Percentiles rank a stretch among this genome's conserved stretches.
These are phyloP conservation scores for Pocota personata DNA, from an alignment of 2,888 invertebrate species.

Conservation along the genomic window DNA sequence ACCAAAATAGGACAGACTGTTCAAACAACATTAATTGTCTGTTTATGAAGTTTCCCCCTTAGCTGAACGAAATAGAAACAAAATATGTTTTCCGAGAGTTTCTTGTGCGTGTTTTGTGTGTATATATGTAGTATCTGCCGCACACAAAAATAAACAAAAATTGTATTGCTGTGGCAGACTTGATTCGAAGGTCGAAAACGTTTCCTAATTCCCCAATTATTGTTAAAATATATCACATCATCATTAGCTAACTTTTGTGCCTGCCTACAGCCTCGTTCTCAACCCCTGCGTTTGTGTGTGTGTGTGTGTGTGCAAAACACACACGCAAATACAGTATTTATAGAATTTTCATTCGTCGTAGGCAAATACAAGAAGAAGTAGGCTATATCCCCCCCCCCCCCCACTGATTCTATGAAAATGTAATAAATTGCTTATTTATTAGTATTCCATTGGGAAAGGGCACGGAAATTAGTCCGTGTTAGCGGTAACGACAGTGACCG, in stretches of 20 bases:
- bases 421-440: slow-evolving; percentile 45
- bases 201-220: slow-evolving; percentile 45
- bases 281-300: neutral
- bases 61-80: neutral
- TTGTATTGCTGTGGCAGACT: neutral
- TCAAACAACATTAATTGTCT: neutral
- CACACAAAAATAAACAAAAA: slow-evolving; percentile 11
- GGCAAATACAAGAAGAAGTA: neutral
- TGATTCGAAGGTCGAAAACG: slow-evolving; percentile 21
- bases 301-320: neutral
- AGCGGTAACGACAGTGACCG: slow-evolving; percentile 40
- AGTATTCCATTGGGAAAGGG: slow-evolving; percentile 50
- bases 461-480: slow-evolving; percentile 32
- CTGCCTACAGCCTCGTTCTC: slow-evolving; percentile 25
- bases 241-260: slow-evolving; percentile 7
- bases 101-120: neutral
- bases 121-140: neutral
- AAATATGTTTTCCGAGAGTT: neutral
- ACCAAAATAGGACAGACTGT: neutral
- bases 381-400: neutral
- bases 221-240: slow-evolving; percentile 20
- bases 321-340: slow-evolving; percentile 18
- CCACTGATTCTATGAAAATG: neutral
- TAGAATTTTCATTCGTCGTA: slow-evolving; percentile 11
- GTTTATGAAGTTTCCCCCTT: neutral